Evolutionary conservation across 2,888 invertebrate species (phyloP), one percentile per base, ranked within the genome.

Genomic region (Ephialtes manifestator): DNA sequence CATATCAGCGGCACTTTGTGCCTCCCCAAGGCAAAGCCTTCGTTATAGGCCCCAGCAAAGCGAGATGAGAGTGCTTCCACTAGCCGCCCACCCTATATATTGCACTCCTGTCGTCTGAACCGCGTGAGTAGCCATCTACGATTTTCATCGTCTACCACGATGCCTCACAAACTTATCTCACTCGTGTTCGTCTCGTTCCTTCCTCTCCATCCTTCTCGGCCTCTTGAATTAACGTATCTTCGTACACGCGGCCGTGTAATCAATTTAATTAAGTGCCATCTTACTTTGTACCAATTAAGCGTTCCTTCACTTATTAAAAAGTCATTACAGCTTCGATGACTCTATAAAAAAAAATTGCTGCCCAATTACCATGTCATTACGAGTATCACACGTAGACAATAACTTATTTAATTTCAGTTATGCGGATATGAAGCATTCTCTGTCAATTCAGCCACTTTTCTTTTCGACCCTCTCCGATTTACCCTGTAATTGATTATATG

Each of bases 41-140:
- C 65, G 77, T 74, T 81, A 81, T 81, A 67, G 65, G 55, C 67
- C 55, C 46, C 67, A 13, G 67, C 65, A 81, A 80, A 74, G 80
- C 60, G 55, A 58, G 67, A 80, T 67, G 46, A 51, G 72, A 79
- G 72, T 74, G 72, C 58, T 20, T 28, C 15, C 24, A 24, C 58
- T 11, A 35, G 4, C n/a, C 35, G 55, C 31, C 71, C 55, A 20
- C 28, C 20, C 53, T 35, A 71, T 71, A 71, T 2, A 39, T 58
- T 55, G 55, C 72, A 58, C 74, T 58, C 20, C 43, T 31, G 28
- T 43, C 46, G 8, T 24, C 72, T 58, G 43, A 13, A 55, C 72
- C 28, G 28, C 28, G 43, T 72, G 72, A 72, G 58, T 46, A 60
- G 39, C 60, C 53, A 24, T 31, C 46, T 28, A 60, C 58, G 74